phyloP scores from a whole-genome alignment of 2,888 invertebrate species.

The Microctonus brassicae region DNA sequence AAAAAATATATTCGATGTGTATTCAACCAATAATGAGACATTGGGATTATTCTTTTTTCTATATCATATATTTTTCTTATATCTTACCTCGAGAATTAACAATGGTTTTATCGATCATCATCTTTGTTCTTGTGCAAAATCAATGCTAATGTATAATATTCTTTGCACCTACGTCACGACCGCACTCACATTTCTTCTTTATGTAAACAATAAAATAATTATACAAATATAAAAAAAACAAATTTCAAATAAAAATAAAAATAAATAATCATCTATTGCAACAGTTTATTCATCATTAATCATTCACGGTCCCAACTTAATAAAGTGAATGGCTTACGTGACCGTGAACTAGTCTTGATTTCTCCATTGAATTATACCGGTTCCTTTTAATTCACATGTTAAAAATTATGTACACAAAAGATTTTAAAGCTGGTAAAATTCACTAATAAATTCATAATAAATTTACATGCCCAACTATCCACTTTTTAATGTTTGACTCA shows the following conservation, averaged over 20 bases:
- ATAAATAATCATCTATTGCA: neutral
- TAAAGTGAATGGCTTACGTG: constrained; percentile 57
- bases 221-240: neutral
- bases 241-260: neutral
- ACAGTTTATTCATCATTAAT: constrained; percentile 41
- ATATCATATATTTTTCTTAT: neutral
- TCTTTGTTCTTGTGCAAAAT: neutral
- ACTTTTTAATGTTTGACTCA: neutral
- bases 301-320: constrained; percentile 37
- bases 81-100: neutral
- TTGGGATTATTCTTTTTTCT: neutral
- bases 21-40: neutral
- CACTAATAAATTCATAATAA: too few relatives aligned
- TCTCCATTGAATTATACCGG: neutral
- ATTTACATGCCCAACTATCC: too few relatives aligned
- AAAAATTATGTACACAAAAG: neutral
- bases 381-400: constrained; percentile 26
- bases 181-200: neutral
- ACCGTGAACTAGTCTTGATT: constrained; percentile 48
- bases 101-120: constrained; percentile 9
- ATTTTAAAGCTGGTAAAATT: neutral
- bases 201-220: neutral
- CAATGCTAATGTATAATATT: neutral
- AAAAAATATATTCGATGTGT: constrained; percentile 5
- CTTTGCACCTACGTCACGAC: neutral